Evolutionary conservation across 2,113 vertebrate genomes (phyloP).

Genomic region (Lipotes vexillifer): DNA sequence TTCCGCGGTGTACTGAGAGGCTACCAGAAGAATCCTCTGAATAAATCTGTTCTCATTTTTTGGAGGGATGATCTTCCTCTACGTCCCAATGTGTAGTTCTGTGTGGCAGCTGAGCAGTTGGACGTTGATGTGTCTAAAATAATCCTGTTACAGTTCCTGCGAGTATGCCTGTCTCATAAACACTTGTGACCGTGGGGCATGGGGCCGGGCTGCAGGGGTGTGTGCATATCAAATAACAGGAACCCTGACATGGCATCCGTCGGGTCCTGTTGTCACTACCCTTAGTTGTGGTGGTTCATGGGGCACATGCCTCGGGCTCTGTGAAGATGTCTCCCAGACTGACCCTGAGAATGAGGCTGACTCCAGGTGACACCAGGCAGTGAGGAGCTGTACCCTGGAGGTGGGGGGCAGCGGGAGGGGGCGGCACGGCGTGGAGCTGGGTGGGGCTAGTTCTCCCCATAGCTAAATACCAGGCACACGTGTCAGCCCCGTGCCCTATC

Average conservation of each 20-base stretch:
- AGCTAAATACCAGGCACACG: background rate
- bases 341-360: background rate
- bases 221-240: accelerated
- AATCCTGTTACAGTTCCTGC: background rate
- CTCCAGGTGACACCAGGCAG: background rate
- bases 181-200: accelerated
- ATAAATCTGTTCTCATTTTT: background rate
- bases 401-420: background rate
- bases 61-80: background rate
- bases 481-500: background rate
- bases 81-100: background rate
- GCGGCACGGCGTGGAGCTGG: background rate
- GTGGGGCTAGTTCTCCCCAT: accelerated
- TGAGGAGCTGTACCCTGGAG: background rate
- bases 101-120: background rate
- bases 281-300: too few species aligned
- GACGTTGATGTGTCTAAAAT: background rate
- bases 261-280: background rate
- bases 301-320: background rate
- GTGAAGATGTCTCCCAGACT: background rate
- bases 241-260: accelerated
- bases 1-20: background rate
- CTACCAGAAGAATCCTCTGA: background rate
- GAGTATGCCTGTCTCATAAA: background rate
- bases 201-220: accelerated